Percentiles rank a stretch among this genome's conserved stretches.
Conservation (phyloP, 2,888 invertebrate species). For the Autographa pulchrina region DNA sequence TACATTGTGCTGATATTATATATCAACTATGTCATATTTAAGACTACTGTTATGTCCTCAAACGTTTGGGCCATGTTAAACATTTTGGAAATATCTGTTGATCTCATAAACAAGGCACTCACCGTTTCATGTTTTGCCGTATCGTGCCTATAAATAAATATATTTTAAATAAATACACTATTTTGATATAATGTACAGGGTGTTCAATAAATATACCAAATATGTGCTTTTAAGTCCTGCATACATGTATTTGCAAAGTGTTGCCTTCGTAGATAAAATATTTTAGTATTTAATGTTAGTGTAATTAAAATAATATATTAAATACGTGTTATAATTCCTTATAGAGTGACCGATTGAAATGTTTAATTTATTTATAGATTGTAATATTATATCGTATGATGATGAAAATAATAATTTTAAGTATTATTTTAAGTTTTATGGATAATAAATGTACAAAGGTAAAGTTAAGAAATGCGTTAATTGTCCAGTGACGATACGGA, state of each 20-base stretch:
- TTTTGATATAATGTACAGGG: conserved; percentile 88
- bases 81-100: conserved; percentile 73
- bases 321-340: conserved; percentile 57
- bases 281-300: conserved; percentile 46
- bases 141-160: conserved; percentile 79
- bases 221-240: conserved; percentile 86
- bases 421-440: conserved; percentile 51
- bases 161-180: conserved; percentile 77
- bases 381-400: conserved; percentile 59
- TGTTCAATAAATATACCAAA: conserved; percentile 87
- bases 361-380: conserved; percentile 75
- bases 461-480: conserved; percentile 55
- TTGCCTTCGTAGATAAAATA: conserved; percentile 82
- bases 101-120: conserved; percentile 83
- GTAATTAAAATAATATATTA: conserved; percentile 52
- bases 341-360: conserved; percentile 68
- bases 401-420: conserved; percentile 60
- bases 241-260: conserved; percentile 77
- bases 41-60: conserved; percentile 38
- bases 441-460: conserved; percentile 72
- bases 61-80: conserved; percentile 57
- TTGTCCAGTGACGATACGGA: conserved; percentile 59
- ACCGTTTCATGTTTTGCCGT: conserved; percentile 79
- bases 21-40: conserved; percentile 52
- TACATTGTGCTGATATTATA: conserved; percentile 64